Base-by-base conservation (phyloP, 2,797 vertebrate species). In the Tiaroga cobitis region DNA sequence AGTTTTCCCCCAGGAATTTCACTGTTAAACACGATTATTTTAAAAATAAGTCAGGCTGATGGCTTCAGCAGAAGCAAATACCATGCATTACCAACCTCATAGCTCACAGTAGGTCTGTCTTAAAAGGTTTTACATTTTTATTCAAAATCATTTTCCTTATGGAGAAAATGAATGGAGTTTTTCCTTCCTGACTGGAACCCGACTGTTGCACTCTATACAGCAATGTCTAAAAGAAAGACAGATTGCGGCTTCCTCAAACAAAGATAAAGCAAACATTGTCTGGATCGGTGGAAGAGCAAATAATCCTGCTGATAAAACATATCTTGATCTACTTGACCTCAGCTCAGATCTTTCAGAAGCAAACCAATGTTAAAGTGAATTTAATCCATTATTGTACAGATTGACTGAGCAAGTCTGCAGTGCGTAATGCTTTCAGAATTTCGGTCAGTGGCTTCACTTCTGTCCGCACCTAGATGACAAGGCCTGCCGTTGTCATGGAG, bases 401-500 rank as follows among this genome's bases (percentile, higher is more conserved):
- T 74, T 61, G 63, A 63, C 26, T 76, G 83, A 59, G 37, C 69
- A 75, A 70, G 54, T 51, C 76, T 84, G 63, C 63, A 59, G 32
- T 54, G 61, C 16, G 24, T 59, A 73, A 59, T 39, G 54, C 34
- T 49, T 67, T 67, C 43, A 69, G 46, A 26, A 41, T 69, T 75
- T 75, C 34, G 39, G 34, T 84, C 54, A 46, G 21, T 24, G 34
- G 80, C 18, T 82, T 54, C 46, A 68, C 75, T 78, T 75, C 51
- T 75, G 77, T 59, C 87, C 85, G 85, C 91, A 90, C 88, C 88
- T 87, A 87, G 89, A 91, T 68, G 90, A 88, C 87, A 90, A 89
- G 89, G 91, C 86, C 76, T 72, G 86, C 86, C 59, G 95, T 96
- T 94, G 92, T 93, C 95, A 96, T 96, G 92, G 94, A 84, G 90